A percentile compares a stretch with the other conserved stretches of the same genome.
Evolutionary conservation across 2,888 invertebrate species (phyloP).

Genomic region (Andrena trimmerana): DNA sequence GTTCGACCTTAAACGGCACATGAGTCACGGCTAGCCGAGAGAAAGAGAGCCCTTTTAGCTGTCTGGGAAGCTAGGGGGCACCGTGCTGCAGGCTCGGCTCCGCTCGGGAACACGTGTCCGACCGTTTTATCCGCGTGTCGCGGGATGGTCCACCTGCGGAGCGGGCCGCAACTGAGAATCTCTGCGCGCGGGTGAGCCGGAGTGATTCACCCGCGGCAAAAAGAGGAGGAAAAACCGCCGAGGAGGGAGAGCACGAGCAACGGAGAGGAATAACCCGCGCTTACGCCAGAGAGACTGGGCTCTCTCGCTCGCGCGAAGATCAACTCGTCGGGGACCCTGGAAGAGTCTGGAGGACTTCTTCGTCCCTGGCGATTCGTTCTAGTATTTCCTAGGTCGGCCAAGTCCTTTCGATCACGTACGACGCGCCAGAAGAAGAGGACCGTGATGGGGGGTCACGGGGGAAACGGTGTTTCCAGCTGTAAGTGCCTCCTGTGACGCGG

Average conservation of each 20-base stretch:
- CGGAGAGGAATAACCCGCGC: constrained; percentile 55
- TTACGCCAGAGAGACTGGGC: constrained; percentile 35
- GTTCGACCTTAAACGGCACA: constrained; percentile 44
- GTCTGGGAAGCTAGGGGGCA: constrained; percentile 5
- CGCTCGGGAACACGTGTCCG: constrained; percentile 39
- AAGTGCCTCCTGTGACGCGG: background rate
- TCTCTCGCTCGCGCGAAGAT: constrained; percentile 21
- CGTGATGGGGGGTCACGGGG: background rate
- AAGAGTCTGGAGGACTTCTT: background rate
- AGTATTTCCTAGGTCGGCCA: background rate
- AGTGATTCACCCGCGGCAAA: constrained; percentile 72
- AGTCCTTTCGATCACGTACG: constrained; percentile 15
- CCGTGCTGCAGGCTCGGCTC: background rate
- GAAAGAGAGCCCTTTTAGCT: constrained; percentile 21
- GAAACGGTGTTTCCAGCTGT: background rate
- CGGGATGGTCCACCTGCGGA: constrained; percentile 36
- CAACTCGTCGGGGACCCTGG: background rate
- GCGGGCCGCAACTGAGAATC: constrained; percentile 63
- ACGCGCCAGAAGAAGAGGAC: background rate
- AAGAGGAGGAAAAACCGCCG: constrained; percentile 53
- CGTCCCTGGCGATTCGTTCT: constrained; percentile 1
- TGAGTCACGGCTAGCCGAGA: constrained; percentile 53
- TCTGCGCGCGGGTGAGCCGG: constrained; percentile 53
- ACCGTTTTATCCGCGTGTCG: background rate
- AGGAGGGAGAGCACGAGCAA: constrained; percentile 43